phyloP scores from a whole-genome alignment of 2,797 vertebrate genomes.

The Schizopygopsis malacanthus region DNA sequence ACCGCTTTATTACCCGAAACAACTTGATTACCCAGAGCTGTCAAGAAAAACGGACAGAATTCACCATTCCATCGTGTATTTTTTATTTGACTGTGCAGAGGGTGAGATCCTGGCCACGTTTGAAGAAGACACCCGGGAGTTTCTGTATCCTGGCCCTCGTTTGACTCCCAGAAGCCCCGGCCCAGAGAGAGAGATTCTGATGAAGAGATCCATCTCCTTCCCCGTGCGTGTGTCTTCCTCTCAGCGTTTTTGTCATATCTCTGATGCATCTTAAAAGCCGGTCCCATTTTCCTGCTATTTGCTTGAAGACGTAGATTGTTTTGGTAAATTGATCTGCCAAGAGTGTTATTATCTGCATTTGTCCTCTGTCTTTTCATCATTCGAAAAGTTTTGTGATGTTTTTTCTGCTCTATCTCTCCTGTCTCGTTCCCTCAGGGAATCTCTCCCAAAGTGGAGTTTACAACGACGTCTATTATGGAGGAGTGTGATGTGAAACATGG shows the following conservation, averaged over 20 bases:
- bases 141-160: conserved; percentile 87
- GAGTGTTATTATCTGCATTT: conserved; percentile 78
- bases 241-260: conserved; percentile 66
- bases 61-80: conserved; percentile 8
- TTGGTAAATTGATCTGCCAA: conserved; percentile 79
- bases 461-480: conserved; percentile 88
- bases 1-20: conserved; percentile 14
- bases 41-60: conserved; percentile 29
- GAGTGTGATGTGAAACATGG: conserved; percentile 78
- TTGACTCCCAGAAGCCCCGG: conserved; percentile 74
- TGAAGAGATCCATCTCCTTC: conserved; percentile 86
- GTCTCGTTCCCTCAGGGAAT: conserved; percentile 84
- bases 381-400: conserved; percentile 74
- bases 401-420: conserved; percentile 71
- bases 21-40: conserved; percentile 37
- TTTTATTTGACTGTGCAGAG: conserved; percentile 72
- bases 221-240: conserved; percentile 78
- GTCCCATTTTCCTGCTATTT: conserved; percentile 72
- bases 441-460: conserved; percentile 92
- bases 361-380: conserved; percentile 75
- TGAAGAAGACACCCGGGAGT: conserved; percentile 87
- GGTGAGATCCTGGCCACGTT: conserved; percentile 87
- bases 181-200: conserved; percentile 85
- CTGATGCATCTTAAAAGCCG: conserved; percentile 75
- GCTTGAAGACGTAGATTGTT: conserved; percentile 72